phyloP scores from a whole-genome alignment of 2,797 vertebrate species.

The Mus spretus region DNA sequence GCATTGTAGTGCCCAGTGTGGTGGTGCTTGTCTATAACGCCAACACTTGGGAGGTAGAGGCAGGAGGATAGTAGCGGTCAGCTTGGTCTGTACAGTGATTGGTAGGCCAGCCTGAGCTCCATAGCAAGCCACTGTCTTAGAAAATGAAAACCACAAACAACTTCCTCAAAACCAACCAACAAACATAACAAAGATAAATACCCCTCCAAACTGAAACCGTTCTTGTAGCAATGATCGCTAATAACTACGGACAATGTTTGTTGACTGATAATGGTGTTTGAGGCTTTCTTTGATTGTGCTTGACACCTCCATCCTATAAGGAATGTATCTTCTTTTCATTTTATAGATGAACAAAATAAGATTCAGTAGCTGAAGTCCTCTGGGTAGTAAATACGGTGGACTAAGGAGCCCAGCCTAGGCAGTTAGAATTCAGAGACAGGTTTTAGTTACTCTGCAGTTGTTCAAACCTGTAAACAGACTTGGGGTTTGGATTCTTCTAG shows the following conservation, averaged over 20 bases:
- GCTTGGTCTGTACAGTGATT: neutral
- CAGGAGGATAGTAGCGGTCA: neutral
- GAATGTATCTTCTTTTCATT: neutral
- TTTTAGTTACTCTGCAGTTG: neutral
- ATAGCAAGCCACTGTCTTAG: neutral
- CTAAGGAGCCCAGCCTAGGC: neutral
- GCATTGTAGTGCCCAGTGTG: neutral
- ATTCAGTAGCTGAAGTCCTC: neutral
- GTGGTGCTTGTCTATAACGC: neutral
- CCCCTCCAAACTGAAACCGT: neutral
- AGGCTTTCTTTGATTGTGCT: neutral
- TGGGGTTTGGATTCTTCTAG: neutral
- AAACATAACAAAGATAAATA: neutral
- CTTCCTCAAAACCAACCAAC: neutral
- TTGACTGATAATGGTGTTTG: neutral
- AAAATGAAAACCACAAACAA: neutral
- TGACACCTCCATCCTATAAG: neutral
- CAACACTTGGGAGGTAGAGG: neutral
- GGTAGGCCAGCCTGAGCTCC: neutral
- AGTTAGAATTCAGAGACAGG: neutral
- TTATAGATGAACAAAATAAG: conserved; percentile 6
- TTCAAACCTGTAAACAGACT: neutral
- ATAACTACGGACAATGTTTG: neutral
- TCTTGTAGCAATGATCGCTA: neutral
- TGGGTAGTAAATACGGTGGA: neutral